Base-by-base conservation (phyloP, 1,140 invertebrate species). In the Gonioctena quinquepunctata region DNA sequence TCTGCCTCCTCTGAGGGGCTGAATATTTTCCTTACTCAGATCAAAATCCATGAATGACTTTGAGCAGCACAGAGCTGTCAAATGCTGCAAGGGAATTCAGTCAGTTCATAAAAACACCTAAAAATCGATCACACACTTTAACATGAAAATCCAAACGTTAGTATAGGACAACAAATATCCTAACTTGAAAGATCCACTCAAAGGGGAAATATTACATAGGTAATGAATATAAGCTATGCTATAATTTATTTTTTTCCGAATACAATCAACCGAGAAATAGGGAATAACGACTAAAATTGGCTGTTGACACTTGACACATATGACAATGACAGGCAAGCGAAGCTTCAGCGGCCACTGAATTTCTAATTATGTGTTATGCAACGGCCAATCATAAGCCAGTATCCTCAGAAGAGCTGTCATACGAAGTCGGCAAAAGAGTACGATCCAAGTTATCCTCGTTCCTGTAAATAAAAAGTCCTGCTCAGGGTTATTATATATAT, bases 11-110 rank as follows among this genome's bases (percentile, higher is more conserved):
- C 90, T 89, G 63, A 96, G 84, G 54, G 95, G 95, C 80, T 95
- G 94, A 77, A 97, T 95, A 85, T 97, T 96, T 85, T 96, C 95
- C 85, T 97, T 97, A 74, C 92, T 90, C 70, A 86, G 83, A 79
- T 89, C 89, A 78, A 90, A 89, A 83, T 90, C 89, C 89, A 90
- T 90, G 28, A 63, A 59, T 75, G 67, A 71, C 65, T 27, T 76
- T 79, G 69, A 68, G 62, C 52, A 42, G 33, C 27, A 25, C 25
- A 18, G 42, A 72, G 61, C 65, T 67, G 65, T 67, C 70, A 67
- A 59, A 54, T 66, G 21, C 63, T 42, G 33, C n/a, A 66, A 26
- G 25, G 27, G n/a, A 26, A 61, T 18, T 61, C 25, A n/a, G 22
- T 23, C 54, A 23, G 54, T 23, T 57, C 25, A 57, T 21, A 57